Evolutionary conservation across 2,113 vertebrate species (phyloP).

Genomic region (Daubentonia madagascariensis): DNA sequence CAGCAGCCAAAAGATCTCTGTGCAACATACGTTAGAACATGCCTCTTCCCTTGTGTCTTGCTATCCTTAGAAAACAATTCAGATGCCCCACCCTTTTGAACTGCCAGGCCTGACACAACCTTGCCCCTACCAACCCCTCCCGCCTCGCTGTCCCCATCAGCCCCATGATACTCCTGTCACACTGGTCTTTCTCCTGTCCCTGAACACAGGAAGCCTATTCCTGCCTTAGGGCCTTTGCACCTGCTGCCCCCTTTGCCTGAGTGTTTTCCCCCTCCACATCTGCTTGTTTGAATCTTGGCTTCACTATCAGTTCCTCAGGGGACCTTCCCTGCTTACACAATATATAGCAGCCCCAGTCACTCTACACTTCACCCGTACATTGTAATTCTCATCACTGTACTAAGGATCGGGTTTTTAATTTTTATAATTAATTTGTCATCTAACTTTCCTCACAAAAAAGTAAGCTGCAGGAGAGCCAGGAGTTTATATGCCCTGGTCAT

Average conservation of each 20-base stretch:
- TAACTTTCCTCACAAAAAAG: background rate
- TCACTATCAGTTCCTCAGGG: background rate
- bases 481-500: conserved; percentile 17
- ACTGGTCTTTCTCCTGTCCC: background rate
- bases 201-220: background rate
- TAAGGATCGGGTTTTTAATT: background rate
- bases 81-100: background rate
- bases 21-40: background rate
- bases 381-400: background rate
- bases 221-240: conserved; percentile 4
- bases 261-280: background rate
- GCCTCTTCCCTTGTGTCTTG: background rate
- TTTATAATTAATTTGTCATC: conserved; percentile 49
- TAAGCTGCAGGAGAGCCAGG: background rate
- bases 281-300: background rate
- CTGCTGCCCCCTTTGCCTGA: background rate
- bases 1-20: background rate
- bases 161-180: background rate
- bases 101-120: background rate
- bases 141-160: rapidly evolving
- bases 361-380: background rate
- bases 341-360: background rate
- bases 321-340: background rate
- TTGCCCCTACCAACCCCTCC: background rate
- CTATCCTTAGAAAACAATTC: background rate